A percentile compares a stretch with the other conserved stretches of the same genome.
phyloP scores from a whole-genome alignment of 1,140 invertebrate genomes.

The Nilaparvata lugens region DNA sequence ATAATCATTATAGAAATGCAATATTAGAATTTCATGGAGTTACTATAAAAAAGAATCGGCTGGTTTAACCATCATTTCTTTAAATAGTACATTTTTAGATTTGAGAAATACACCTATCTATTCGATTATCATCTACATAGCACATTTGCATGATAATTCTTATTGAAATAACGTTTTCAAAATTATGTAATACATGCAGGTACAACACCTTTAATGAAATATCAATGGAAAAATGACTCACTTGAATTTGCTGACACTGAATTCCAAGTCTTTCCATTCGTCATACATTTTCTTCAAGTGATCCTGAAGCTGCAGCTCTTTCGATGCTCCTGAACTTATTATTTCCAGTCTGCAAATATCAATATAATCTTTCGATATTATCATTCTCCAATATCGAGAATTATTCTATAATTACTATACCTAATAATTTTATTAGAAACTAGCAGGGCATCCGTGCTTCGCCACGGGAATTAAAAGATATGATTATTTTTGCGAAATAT shows the following conservation, averaged over 20 bases:
- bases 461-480: too few relatives aligned
- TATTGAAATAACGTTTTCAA: neutral
- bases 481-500: too few relatives aligned
- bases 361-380: conserved; percentile 8
- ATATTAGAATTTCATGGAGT: too few relatives aligned
- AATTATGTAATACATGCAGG: too few relatives aligned
- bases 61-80: neutral
- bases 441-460: too few relatives aligned
- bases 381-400: neutral
- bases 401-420: neutral
- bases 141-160: neutral
- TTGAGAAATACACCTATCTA: neutral
- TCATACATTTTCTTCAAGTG: conserved; percentile 71
- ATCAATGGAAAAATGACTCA: too few relatives aligned
- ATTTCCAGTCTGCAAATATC: conserved; percentile 50
- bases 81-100: neutral
- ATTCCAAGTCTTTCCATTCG: conserved; percentile 74
- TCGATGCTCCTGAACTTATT: conserved; percentile 81
- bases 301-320: conserved; percentile 72
- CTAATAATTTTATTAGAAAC: neutral
- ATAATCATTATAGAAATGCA: too few relatives aligned
- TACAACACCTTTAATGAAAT: too few relatives aligned
- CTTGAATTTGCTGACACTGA: conserved; percentile 61
- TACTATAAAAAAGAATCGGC: too few relatives aligned
- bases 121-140: neutral